Conservation (phyloP, 2,113 vertebrate genomes). For the Crotalus viridis region DNA sequence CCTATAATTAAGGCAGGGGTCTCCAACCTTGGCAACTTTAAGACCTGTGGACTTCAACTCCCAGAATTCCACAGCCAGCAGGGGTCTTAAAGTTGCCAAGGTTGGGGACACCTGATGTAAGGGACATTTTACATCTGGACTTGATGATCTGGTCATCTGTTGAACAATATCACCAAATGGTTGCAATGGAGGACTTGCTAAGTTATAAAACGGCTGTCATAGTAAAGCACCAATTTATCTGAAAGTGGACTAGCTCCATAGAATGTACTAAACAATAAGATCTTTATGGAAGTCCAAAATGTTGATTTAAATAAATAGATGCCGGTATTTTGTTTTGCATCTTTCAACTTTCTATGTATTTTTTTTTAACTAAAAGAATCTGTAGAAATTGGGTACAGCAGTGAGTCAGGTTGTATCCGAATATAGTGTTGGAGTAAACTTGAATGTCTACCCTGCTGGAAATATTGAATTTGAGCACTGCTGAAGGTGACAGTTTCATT, state of each 20-base stretch:
- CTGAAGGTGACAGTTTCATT: background rate
- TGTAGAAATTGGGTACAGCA: background rate
- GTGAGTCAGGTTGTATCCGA: background rate
- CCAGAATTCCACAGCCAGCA: too few species aligned
- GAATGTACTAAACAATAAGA: background rate
- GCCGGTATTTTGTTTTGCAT: background rate
- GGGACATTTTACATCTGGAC: background rate
- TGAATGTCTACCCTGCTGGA: background rate
- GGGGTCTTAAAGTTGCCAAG: too few species aligned
- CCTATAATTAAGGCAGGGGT: background rate
- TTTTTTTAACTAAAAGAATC: background rate
- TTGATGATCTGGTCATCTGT: background rate
- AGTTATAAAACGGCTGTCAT: background rate
- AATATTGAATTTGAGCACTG: background rate
- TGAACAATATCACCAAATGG: background rate
- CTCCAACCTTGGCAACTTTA: too few species aligned
- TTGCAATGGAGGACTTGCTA: background rate
- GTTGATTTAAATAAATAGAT: background rate
- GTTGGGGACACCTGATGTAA: background rate
- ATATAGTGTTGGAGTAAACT: background rate
- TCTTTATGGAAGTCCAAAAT: background rate
- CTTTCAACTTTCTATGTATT: background rate
- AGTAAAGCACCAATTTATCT: background rate
- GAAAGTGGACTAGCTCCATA: background rate
- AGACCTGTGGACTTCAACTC: too few species aligned